These are phyloP conservation scores for Ataeniobius toweri DNA, from an alignment of 2,797 vertebrate species.

Conservation along the genomic window DNA sequence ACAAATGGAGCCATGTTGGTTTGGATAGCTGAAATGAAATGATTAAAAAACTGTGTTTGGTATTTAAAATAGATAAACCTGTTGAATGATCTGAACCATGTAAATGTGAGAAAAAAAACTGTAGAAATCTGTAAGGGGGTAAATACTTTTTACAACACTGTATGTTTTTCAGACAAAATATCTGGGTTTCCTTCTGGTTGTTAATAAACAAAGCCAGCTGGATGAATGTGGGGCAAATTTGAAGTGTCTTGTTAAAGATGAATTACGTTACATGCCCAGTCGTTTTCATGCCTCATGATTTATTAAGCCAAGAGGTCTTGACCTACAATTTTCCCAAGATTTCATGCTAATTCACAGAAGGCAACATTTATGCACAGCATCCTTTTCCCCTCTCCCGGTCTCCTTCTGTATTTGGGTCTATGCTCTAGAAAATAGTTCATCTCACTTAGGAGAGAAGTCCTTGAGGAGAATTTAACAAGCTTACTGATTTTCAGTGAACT, in stretches of 20 bases:
- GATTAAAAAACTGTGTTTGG: too few relatives aligned
- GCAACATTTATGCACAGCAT: constrained; percentile 27
- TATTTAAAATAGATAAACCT: too few relatives aligned
- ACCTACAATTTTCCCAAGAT: constrained; percentile 8
- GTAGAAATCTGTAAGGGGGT: background rate
- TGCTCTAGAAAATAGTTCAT: constrained; percentile 11
- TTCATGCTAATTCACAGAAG: constrained; percentile 21
- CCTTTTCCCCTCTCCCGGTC: background rate
- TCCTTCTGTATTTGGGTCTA: constrained; percentile 3
- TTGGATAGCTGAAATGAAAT: too few relatives aligned
- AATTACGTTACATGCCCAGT: background rate
- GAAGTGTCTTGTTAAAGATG: background rate
- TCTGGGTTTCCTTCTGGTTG: background rate
- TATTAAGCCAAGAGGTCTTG: constrained; percentile 3
- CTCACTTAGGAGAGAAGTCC: constrained; percentile 45
- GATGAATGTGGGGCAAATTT: background rate
- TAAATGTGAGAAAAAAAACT: too few relatives aligned
- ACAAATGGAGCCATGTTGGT: too few relatives aligned
- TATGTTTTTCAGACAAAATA: background rate
- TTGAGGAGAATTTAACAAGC: constrained; percentile 33
- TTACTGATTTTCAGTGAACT: constrained; percentile 37
- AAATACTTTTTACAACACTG: background rate
- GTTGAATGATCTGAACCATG: background rate
- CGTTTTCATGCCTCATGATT: background rate
- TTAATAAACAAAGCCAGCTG: background rate